Evolutionary conservation across 1,140 invertebrate genomes (phyloP).

Genomic region (Hylaeus volcanicus): DNA sequence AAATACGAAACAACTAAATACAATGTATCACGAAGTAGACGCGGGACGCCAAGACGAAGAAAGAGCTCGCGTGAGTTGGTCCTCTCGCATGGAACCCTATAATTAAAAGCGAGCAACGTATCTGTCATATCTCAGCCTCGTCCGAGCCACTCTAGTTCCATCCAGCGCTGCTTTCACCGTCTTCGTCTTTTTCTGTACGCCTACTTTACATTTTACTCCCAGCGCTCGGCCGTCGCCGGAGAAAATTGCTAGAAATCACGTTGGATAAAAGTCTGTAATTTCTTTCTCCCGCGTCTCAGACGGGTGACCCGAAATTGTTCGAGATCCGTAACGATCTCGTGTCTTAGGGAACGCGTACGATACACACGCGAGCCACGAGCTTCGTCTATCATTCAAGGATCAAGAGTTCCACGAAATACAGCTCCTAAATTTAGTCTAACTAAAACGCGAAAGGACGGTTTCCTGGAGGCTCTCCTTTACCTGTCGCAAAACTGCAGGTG

Average conservation of each 20-base stretch:
- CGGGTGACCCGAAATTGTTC: constrained; percentile 37
- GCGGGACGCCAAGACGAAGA: constrained; percentile 7
- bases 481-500: too few species aligned
- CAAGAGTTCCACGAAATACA: too few species aligned
- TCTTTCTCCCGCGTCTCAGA: constrained; percentile 38
- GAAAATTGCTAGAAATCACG: constrained; percentile 58
- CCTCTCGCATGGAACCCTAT: constrained; percentile 57
- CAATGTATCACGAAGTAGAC: neutral
- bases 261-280: constrained; percentile 40
- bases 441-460: too few species aligned
- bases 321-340: constrained; percentile 19
- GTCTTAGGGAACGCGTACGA: constrained; percentile 14
- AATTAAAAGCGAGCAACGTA: constrained; percentile 66
- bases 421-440: too few species aligned
- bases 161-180: constrained; percentile 51
- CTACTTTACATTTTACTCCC: constrained; percentile 56
- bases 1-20: constrained; percentile 23
- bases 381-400: neutral
- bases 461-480: too few species aligned
- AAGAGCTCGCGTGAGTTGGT: constrained; percentile 61
- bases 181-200: constrained; percentile 11
- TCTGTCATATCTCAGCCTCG: constrained; percentile 63
- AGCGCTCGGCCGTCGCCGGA: constrained; percentile 4
- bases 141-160: constrained; percentile 54
- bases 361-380: neutral